phyloP scores from a whole-genome alignment of 2,113 vertebrate species.

The Tachysurus vachellii region DNA sequence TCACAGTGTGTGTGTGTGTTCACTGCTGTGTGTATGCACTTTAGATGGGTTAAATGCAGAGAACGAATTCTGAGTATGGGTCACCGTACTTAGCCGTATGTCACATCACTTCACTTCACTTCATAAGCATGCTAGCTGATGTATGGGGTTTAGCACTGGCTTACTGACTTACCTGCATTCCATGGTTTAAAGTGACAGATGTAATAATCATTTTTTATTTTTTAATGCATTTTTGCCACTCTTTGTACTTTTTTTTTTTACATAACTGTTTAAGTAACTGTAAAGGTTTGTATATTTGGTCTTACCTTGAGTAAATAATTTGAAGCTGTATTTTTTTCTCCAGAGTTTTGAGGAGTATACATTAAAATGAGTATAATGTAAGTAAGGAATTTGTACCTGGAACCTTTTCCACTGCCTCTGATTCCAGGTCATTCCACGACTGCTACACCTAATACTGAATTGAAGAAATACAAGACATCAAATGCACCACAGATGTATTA shows the following conservation, averaged over 20 bases:
- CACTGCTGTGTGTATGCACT: too few species aligned
- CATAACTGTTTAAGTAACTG: background rate
- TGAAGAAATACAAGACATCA: slow-evolving; percentile 6
- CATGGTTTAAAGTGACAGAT: background rate
- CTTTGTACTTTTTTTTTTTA: background rate
- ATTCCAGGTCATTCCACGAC: background rate
- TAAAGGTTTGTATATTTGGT: background rate
- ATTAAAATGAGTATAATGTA: background rate
- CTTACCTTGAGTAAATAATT: background rate
- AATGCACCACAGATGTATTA: slow-evolving; percentile 3
- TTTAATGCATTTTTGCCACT: background rate
- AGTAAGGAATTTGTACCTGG: background rate
- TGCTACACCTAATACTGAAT: background rate
- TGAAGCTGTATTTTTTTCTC: background rate
- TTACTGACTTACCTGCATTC: background rate
- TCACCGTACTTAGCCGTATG: too few species aligned
- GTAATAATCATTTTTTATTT: background rate
- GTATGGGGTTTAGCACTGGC: background rate
- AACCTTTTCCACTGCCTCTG: background rate
- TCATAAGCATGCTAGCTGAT: background rate
- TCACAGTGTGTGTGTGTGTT: too few species aligned
- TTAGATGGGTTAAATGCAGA: too few species aligned
- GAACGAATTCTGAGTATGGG: too few species aligned
- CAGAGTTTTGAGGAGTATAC: background rate
- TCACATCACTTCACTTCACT: too few species aligned